Evolutionary conservation across 2,888 invertebrate species (phyloP), one percentile per base, ranked within the genome.

Genomic region (Abrostola triplasia): DNA sequence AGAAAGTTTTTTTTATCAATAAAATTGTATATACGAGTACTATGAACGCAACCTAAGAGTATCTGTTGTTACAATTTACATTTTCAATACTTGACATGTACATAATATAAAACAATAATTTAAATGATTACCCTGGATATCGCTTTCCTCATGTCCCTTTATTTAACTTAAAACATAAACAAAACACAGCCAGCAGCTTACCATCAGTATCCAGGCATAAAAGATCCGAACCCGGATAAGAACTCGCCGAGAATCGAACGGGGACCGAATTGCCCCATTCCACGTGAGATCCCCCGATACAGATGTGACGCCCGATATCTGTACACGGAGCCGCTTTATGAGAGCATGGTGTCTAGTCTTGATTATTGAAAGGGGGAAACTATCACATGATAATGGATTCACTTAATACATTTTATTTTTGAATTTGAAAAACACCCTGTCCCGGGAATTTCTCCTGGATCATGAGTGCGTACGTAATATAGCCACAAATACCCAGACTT

Each of bases 221-320:
- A 64, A 81, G 82, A 82, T 82, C 56, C 56, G 36, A 59, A 59
- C 59, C 51, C 63, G 13, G 80, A 80, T 80, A 79, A 56, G 49
- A 49, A 12, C 42, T 48, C 38, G 59, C 48, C 60, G 68, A 67
- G 77, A 75, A 73, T 81, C 81, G 77, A 81, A 79, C 77, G 54
- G 62, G 69, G 65, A 63, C 76, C 59, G 58, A 75, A 78, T 77
- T 74, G 76, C 76, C 73, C 65, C 75, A 64, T 75, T 70, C 80
- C 82, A 79, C 68, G 76, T 63, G 76, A 82, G 81, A 82, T 82
- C 62, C n/a, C 24, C 49, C 59, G 81, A 76, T 77, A 77, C 60
- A 58, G 60, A 72, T 55, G 68, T 60, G 67, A 56, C 55, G 42
- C 54, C 55, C 51, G 72, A 72, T 74, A 75, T 73, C 79, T 78